Percentiles rank a stretch among this genome's conserved stretches.
These are phyloP conservation scores for Colistium nudipinnis DNA, from an alignment of 2,113 vertebrate species.

Conservation along the genomic window DNA sequence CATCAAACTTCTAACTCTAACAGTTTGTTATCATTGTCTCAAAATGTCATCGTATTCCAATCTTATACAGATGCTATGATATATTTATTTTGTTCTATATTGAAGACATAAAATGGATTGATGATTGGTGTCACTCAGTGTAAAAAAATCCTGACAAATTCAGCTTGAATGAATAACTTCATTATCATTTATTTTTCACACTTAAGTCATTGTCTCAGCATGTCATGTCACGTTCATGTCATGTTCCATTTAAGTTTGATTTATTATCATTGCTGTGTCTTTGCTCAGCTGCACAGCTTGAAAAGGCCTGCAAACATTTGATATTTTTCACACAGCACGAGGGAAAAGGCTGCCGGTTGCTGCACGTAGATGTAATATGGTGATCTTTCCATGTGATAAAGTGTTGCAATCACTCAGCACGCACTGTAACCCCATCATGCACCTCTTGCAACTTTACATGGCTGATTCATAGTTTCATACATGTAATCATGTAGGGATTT, in stretches of 20 bases:
- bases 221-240: no score
- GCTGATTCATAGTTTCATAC: constrained; percentile 37
- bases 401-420: constrained; percentile 33
- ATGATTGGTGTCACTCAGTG: background rate
- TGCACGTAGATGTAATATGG: constrained; percentile 26
- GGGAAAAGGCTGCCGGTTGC: background rate
- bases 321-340: constrained; percentile 10
- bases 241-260: constrained; percentile 19
- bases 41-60: constrained; percentile 3
- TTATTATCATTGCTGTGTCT: constrained; percentile 20
- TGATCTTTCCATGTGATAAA: constrained; percentile 54
- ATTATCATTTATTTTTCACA: constrained; percentile 10
- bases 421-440: background rate
- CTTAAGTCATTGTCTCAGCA: constrained; percentile 9
- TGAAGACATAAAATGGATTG: no score
- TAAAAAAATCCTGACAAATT: constrained; percentile 16
- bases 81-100: no score
- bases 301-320: constrained; percentile 28
- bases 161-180: background rate
- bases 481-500: constrained; percentile 36
- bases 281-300: background rate
- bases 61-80: background rate
- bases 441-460: constrained; percentile 19
- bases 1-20: background rate
- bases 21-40: background rate